Conservation (phyloP, 2,797 vertebrate species). For the Sebastes diaconus region DNA sequence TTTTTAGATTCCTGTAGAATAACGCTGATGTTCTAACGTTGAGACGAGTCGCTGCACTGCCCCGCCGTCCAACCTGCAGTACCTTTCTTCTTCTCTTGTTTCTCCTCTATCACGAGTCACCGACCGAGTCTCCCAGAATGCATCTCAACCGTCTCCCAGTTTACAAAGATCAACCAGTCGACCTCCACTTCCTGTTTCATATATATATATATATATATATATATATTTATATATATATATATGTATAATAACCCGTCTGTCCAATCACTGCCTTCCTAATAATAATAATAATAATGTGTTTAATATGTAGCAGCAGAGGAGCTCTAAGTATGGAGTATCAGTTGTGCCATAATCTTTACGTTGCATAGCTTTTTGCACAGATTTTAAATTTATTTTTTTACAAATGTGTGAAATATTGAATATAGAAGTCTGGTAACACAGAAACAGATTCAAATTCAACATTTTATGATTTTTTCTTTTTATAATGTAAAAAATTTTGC, state of each 20-base stretch:
- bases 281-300: not conserved
- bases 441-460: not conserved
- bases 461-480: not conserved
- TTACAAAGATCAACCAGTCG: not conserved
- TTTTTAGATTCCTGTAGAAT: no score
- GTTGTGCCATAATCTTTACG: not conserved
- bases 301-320: not conserved
- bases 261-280: slow-evolving; percentile 16
- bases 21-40: no score
- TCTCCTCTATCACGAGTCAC: not conserved
- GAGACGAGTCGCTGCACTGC: not conserved
- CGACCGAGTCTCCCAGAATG: slow-evolving; percentile 19
- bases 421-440: no score
- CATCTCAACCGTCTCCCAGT: not conserved
- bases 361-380: no score
- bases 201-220: no score
- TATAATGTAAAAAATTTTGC: no score
- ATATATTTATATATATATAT: no score
- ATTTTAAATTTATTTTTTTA: not conserved
- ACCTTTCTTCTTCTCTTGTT: slow-evolving; percentile 6
- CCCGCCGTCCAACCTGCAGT: not conserved
- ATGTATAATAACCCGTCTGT: no score
- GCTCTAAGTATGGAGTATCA: not conserved
- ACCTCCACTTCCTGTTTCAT: slow-evolving; percentile 3
- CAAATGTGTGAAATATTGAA: not conserved